Evolutionary conservation across 2,888 invertebrate species (phyloP).

Genomic region (Agonum fuliginosum): DNA sequence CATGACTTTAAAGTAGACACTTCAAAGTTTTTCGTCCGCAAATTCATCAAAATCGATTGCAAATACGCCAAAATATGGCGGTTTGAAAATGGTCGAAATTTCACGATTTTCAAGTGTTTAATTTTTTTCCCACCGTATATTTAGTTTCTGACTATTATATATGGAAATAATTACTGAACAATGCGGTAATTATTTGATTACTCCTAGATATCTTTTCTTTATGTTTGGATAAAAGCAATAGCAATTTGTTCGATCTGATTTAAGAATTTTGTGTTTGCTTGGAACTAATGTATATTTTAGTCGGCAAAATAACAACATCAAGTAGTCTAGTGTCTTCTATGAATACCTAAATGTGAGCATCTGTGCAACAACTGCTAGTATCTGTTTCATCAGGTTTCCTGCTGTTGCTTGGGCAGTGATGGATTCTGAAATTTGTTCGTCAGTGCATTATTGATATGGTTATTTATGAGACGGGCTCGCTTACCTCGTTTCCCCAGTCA

Average conservation of each 20-base stretch:
- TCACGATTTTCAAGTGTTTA: too few species aligned
- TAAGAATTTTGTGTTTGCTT: constrained; percentile 30
- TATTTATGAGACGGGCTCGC: constrained; percentile 51
- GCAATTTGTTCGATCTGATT: constrained; percentile 10
- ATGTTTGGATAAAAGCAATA: constrained; percentile 5
- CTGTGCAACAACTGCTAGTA: constrained; percentile 35
- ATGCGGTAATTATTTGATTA: constrained; percentile 32
- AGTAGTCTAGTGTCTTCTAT: constrained; percentile 20
- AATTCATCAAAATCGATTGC: too few species aligned
- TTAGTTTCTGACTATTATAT: constrained; percentile 8
- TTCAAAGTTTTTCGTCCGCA: too few species aligned
- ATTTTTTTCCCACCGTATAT: background rate
- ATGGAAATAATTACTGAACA: constrained; percentile 24
- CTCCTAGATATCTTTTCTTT: constrained; percentile 16
- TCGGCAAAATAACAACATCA: background rate
- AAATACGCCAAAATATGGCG: too few species aligned
- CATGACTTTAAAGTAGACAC: too few species aligned
- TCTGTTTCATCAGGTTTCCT: constrained; percentile 24
- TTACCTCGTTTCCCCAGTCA: constrained; percentile 24
- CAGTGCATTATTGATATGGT: constrained; percentile 55
- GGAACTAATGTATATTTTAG: constrained; percentile 30
- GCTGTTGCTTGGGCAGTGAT: constrained; percentile 47
- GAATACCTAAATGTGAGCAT: background rate
- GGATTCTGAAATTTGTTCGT: constrained; percentile 54
- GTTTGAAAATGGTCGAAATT: too few species aligned